A percentile compares a stretch with the other conserved stretches of the same genome.
Conservation (phyloP, 2,797 vertebrate genomes). For the Aquila chrysaetos region DNA sequence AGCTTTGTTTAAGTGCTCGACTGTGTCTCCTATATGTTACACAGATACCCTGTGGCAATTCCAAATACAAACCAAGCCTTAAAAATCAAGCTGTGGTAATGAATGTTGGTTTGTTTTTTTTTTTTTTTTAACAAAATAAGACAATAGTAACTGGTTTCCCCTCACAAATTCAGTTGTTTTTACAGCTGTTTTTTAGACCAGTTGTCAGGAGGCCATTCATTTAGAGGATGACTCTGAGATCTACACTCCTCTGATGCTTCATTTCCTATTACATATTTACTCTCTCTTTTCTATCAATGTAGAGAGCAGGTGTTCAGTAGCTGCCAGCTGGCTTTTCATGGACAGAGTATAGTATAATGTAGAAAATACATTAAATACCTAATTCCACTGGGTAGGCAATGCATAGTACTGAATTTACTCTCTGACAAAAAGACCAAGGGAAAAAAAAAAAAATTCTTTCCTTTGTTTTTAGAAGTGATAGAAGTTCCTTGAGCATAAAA, state of each 20-base stretch:
- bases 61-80: not conserved
- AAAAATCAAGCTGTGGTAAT: not conserved
- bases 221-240: not conserved
- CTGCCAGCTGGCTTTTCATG: not conserved
- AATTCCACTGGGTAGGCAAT: not conserved
- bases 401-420: not conserved
- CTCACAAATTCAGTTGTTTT: not conserved
- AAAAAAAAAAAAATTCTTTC: not conserved
- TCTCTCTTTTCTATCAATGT: not conserved
- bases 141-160: not conserved
- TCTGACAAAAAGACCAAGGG: not conserved
- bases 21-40: not conserved
- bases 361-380: not conserved
- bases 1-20: not conserved
- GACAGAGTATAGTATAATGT: not conserved
- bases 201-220: not conserved
- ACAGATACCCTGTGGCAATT: not conserved
- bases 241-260: not conserved
- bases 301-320: not conserved
- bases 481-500: not conserved
- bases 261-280: not conserved
- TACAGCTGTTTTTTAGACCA: not conserved
- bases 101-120: fast-evolving
- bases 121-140: not conserved
- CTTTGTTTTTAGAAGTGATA: not conserved